phyloP scores from a whole-genome alignment of 2,797 vertebrate genomes.

The Sternotherus odoratus region DNA sequence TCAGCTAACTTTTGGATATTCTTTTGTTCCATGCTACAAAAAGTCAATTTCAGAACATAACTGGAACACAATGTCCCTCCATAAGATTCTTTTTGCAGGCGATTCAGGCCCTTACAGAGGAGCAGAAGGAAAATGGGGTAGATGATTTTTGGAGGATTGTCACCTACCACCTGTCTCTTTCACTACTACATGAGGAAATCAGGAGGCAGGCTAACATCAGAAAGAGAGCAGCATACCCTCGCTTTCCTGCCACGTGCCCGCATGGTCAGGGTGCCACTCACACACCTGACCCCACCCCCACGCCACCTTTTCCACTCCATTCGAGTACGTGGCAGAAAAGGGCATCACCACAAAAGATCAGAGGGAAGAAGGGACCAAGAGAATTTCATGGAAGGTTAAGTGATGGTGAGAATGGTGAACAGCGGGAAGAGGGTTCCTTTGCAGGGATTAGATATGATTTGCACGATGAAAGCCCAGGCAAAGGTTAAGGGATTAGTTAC shows the following conservation, averaged over 20 bases:
- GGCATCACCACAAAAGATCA: rapidly evolving
- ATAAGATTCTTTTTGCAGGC: slow-evolving; percentile 15
- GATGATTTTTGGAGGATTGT: slow-evolving; percentile 9
- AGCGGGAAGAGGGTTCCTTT: not conserved
- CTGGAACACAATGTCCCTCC: not conserved
- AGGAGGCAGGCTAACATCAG: not conserved
- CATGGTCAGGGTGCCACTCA: not conserved
- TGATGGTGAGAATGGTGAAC: not conserved
- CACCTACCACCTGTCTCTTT: not conserved
- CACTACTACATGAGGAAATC: not conserved
- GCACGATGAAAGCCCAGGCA: not conserved
- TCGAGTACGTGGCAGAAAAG: not conserved
- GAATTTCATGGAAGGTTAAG: not conserved
- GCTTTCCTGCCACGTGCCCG: not conserved
- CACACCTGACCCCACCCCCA: no score
- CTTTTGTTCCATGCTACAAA: not conserved
- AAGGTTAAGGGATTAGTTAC: not conserved
- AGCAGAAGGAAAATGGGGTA: not conserved
- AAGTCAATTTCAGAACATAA: not conserved
- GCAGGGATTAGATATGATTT: not conserved
- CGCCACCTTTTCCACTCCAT: not conserved
- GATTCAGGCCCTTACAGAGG: not conserved
- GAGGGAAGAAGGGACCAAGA: not conserved
- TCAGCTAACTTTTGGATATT: not conserved
- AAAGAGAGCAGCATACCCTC: not conserved